Conservation (phyloP, 1,140 invertebrate genomes). For the Prorops nasuta region DNA sequence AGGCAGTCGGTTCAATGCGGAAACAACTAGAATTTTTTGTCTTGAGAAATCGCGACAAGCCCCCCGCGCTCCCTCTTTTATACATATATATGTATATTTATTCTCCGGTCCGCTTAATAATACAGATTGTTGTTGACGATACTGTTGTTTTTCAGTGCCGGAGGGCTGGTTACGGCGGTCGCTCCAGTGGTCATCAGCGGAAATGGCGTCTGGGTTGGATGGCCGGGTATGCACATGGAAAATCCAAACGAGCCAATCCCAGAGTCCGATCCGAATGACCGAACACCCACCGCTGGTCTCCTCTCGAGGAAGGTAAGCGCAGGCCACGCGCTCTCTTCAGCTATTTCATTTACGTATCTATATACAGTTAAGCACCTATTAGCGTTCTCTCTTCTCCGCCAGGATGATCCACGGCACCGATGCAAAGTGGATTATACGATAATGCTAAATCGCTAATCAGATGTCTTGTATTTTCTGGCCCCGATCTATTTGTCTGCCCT, state of each 20-base stretch:
- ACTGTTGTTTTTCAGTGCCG: constrained; percentile 64
- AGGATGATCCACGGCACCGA: no score
- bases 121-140: constrained; percentile 1
- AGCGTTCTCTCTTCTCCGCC: no score
- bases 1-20: neutral
- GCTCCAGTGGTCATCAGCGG: constrained; percentile 83
- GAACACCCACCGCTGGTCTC: constrained; percentile 80
- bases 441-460: no score
- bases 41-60: no score
- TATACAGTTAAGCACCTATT: no score
- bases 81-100: neutral
- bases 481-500: no score
- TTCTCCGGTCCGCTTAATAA: neutral
- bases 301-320: constrained; percentile 75
- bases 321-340: no score
- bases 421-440: no score
- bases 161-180: constrained; percentile 85
- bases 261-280: constrained; percentile 80
- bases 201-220: constrained; percentile 85
- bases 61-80: neutral
- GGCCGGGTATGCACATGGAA: constrained; percentile 80
- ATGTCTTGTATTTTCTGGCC: no score
- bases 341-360: no score
- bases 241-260: constrained; percentile 75
- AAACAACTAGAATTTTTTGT: neutral